Base-by-base conservation (phyloP, 2,113 vertebrate species). In the Glareola pratincola region DNA sequence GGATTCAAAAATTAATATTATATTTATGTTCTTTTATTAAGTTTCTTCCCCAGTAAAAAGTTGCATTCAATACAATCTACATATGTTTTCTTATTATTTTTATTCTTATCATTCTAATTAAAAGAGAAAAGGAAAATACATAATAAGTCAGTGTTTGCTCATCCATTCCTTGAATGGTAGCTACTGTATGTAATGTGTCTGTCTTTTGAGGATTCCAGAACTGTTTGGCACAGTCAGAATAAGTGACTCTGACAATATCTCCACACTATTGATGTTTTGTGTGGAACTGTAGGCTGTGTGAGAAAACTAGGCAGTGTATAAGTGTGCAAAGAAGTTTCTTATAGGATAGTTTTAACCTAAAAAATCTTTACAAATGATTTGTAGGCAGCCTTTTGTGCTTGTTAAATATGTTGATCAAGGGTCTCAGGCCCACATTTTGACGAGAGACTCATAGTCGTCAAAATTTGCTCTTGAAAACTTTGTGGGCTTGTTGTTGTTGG, bases 221-320 rank as follows among this genome's bases (percentile, higher is more conserved):
- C 20, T 74, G 14, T 81, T 90, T 85, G 74, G 41, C 51, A 54
- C 57, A 94, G 41, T 57, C 63, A 53, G 59, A 92, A 21, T 85
- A 90, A 94, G 20, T 84, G 78, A 95, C 75, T 71, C 90, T 94
- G 72, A 90, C 67, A 71, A 92, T 90, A 77, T 92, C 22, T 79
- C 30, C 20, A 66, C 19, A 34, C 14, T 74, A 32, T 48, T 67
- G 59, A 59, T 83, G 45, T 60, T 90, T 88, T 66, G 56, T 23
- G 6, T 17, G 20, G n/a, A 67, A 54, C 30, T 7, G 9, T 4
- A 47, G 45, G 12, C 39, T 93, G 77, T 96, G 29, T 91, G 75
- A 94, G 72, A 85, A 86, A 88, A 77, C 16, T 30, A 45, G 90
- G 12, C 10, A 53, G 7, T 62, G 14, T 45, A 1, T 66, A 91